Evolutionary conservation across 1,140 invertebrate species (phyloP).

Genomic region (Pissodes strobi): DNA sequence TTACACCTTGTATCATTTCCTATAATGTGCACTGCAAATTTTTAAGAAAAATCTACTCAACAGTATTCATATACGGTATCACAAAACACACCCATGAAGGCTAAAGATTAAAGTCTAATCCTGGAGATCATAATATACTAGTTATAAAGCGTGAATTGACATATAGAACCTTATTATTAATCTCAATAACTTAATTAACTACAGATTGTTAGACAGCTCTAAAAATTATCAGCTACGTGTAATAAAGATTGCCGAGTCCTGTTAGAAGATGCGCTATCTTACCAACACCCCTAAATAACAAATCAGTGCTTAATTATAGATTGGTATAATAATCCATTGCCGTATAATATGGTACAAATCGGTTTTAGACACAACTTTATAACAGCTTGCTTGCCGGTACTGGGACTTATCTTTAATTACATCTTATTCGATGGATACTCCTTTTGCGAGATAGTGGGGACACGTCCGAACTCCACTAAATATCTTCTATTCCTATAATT

Average conservation of each 20-base stretch:
- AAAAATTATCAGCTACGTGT: background rate
- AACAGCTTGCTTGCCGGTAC: conserved; percentile 29
- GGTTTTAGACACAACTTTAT: conserved; percentile 33
- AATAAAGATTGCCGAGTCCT: conserved; percentile 1
- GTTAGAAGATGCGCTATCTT: conserved; percentile 22
- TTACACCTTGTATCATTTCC: too few relatives aligned
- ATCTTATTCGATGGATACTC: conserved; percentile 25
- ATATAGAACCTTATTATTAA: background rate
- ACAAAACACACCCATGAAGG: too few relatives aligned
- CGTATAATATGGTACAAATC: conserved; percentile 37
- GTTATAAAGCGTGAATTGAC: too few relatives aligned
- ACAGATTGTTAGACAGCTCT: background rate
- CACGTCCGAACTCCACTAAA: conserved; percentile 7
- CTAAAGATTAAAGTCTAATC: too few relatives aligned
- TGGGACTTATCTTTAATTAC: conserved; percentile 34
- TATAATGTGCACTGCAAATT: too few relatives aligned
- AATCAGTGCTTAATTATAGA: conserved; percentile 32
- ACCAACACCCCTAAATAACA: conserved; percentile 23
- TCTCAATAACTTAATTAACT: conserved; percentile 1
- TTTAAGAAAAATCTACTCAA: too few relatives aligned
- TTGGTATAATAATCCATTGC: conserved; percentile 18
- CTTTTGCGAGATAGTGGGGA: conserved; percentile 11
- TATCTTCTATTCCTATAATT: background rate
- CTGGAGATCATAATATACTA: too few relatives aligned
- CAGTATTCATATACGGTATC: too few relatives aligned